Evolutionary conservation across 2,888 invertebrate genomes (phyloP), one percentile per base, ranked within the genome.

Genomic region (Limnephilus marmoratus): DNA sequence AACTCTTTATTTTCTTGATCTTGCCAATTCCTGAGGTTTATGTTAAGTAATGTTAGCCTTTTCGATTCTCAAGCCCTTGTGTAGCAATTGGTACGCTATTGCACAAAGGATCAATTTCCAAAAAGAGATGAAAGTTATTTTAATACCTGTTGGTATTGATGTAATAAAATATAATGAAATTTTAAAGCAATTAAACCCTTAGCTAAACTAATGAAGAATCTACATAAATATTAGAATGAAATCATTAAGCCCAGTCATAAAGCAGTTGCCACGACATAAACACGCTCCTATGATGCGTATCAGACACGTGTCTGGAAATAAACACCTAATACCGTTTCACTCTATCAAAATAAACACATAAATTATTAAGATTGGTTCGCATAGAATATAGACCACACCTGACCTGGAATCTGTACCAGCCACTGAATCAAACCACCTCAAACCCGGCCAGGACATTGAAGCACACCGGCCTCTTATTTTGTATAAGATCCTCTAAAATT

Each of bases 261-360:
- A 86, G 24, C 24, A 29, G 41, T 45, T 45, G 86, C 49, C 41
- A 45, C 49, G 41, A 45, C 86, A 45, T 86, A 45, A 86, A 45
- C 24, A 86, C 29, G 82, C 34, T 31, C 29, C 31, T 34, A 18
- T 45, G 41, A 49, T 86, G 85, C 37, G 85, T 41, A 82, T 31
- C 31, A 82, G 82, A 86, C 86, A 86, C 86, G 86, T 86, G 86
- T 49, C 49, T 37, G 86, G n/a, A 86, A 86, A 86, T 86, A 86
- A 86, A 86, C 86, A 86, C 45, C 37, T 41, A 85, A 86, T 45
- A 86, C 41, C 24, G 29, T 86, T 86, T 86, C 29, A 83, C 37
- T 34, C 83, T n/a, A 86, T 41, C 86, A 41, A 86, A 86, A 86
- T 86, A 86, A 86, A 86, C 86, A n/a, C n/a, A 86, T 86, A 86